Evolutionary conservation across 35 echinoderm and acorn worm genomes (phyloP).

Genomic region (Heliocidaris tuberculata): DNA sequence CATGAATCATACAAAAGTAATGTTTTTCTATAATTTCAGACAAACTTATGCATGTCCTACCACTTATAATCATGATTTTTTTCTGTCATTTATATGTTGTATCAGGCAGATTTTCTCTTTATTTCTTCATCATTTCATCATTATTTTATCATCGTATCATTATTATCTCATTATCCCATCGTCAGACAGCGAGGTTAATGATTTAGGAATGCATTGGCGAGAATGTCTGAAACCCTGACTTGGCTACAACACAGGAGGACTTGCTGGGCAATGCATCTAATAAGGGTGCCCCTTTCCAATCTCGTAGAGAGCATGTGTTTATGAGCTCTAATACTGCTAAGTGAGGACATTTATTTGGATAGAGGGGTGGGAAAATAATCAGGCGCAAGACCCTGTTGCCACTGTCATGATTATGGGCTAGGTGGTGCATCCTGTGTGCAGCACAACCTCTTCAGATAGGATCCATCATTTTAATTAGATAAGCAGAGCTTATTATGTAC

Average conservation of each 20-base stretch:
- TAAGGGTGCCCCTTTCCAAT: constrained; percentile 15
- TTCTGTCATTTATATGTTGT: not conserved
- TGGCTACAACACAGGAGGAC: not conserved
- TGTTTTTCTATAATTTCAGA: no score
- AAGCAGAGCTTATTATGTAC: not conserved
- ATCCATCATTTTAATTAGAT: not conserved
- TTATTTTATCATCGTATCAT: not conserved
- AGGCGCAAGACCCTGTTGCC: not conserved
- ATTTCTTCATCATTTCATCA: not conserved
- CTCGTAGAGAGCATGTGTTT: constrained; percentile 9
- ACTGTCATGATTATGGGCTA: not conserved
- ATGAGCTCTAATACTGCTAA: constrained; percentile 25
- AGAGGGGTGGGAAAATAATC: constrained; percentile 47
- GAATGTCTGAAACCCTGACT: not conserved
- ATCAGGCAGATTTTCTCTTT: not conserved
- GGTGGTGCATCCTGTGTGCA: not conserved
- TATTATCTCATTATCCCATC: not conserved
- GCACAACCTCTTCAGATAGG: not conserved
- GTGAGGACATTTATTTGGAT: constrained; percentile 50
- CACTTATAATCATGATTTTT: no score
- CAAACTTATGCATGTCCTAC: no score
- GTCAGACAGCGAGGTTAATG: not conserved
- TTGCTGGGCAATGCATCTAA: not conserved
- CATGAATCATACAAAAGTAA: no score
- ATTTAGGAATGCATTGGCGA: not conserved